These are phyloP conservation scores for Lycia hirtaria DNA, from an alignment of 2,888 invertebrate species.

Conservation along the genomic window DNA sequence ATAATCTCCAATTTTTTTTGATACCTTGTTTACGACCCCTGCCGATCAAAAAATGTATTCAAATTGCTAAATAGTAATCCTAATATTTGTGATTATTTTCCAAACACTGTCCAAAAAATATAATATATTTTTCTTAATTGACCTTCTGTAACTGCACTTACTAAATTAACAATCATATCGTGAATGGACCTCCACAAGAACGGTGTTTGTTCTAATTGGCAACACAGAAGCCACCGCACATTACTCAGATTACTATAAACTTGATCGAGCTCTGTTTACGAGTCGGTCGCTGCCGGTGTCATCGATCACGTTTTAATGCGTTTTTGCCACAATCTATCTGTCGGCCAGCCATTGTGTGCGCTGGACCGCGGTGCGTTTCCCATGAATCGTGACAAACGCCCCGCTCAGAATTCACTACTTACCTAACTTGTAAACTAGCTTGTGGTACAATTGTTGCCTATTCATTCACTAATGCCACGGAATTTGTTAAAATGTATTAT, in stretches of 20 bases:
- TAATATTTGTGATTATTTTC: no score
- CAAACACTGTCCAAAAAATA: no score
- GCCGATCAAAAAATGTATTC: no score
- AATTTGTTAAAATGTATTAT: not conserved
- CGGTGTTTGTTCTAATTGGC: not conserved
- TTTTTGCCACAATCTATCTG: constrained; percentile 38
- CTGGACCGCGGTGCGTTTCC: constrained; percentile 51
- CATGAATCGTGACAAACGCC: constrained; percentile 47
- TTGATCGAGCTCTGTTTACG: not conserved
- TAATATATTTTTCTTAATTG: not conserved
- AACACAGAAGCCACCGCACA: not conserved
- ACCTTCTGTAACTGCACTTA: not conserved
- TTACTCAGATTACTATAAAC: constrained; percentile 1
- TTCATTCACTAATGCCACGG: constrained; percentile 6
- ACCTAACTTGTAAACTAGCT: constrained; percentile 7
- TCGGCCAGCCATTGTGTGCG: constrained; percentile 49
- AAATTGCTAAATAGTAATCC: no score
- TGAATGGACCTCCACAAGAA: not conserved
- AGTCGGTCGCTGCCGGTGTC: not conserved
- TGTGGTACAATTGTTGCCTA: not conserved
- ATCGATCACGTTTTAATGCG: constrained; percentile 25
- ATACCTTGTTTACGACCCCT: no score
- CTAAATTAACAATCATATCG: not conserved
- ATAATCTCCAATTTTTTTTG: no score
- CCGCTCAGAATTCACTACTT: constrained; percentile 14